phyloP scores from a whole-genome alignment of 2,113 vertebrate genomes.

The Gobiocypris rarus region DNA sequence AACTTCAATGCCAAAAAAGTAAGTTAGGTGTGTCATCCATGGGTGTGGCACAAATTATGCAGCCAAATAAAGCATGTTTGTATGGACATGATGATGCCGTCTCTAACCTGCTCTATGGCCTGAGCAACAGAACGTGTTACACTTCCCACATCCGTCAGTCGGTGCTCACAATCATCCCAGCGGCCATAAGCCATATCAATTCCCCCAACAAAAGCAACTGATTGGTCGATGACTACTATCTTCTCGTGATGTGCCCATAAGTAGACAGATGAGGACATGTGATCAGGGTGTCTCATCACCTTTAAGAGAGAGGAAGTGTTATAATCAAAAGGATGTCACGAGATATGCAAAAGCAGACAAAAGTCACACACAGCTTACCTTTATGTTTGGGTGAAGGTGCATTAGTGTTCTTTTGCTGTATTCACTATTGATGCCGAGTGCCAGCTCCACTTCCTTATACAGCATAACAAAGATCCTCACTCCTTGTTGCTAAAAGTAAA shows the following conservation, averaged over 20 bases:
- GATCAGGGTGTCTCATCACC: slow-evolving; percentile 98
- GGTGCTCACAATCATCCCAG: slow-evolving; percentile 93
- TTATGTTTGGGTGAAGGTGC: slow-evolving; percentile 90
- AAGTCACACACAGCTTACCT: slow-evolving; percentile 74
- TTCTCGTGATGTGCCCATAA: slow-evolving; percentile 99
- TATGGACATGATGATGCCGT: background rate
- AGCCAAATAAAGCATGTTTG: background rate
- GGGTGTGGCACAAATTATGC: background rate
- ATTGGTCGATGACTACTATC: slow-evolving; percentile 90
- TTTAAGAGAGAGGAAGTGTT: slow-evolving; percentile 55
- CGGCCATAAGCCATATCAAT: slow-evolving; percentile 95
- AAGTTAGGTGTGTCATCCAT: background rate
- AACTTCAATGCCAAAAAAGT: background rate
- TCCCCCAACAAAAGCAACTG: slow-evolving; percentile 91
- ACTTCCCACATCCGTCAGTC: slow-evolving; percentile 91
- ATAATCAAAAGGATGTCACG: background rate
- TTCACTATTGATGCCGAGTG: slow-evolving; percentile 95
- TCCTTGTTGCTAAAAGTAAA: slow-evolving; percentile 86
- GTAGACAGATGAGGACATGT: slow-evolving; percentile 92
- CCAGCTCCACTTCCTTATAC: slow-evolving; percentile 96
- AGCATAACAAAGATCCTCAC: slow-evolving; percentile 94
- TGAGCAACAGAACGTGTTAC: slow-evolving; percentile 68
- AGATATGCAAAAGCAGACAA: background rate
- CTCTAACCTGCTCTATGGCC: slow-evolving; percentile 70
- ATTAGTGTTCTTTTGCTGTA: slow-evolving; percentile 93